Conservation (phyloP, 2,797 vertebrate genomes). For the Bothrops alternatus region DNA sequence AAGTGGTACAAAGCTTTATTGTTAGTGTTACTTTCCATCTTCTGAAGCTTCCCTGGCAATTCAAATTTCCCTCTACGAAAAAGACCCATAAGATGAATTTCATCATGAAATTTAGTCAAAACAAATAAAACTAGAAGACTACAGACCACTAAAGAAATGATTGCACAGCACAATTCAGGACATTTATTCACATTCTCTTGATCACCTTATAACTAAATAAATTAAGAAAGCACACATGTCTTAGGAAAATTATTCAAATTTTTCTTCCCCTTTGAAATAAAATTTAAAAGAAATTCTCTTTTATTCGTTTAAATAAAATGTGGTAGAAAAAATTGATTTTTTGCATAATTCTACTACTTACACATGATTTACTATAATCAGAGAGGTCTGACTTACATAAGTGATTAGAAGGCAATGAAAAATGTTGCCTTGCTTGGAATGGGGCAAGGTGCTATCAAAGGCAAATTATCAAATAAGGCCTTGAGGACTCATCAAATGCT, state of each 20-base stretch:
- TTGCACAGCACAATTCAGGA: not conserved
- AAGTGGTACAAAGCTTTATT: not conserved
- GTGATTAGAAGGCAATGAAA: not conserved
- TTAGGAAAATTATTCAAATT: not conserved
- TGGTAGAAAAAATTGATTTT: not conserved
- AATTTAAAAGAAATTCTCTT: not conserved
- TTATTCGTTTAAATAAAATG: not conserved
- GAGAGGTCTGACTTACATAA: not conserved
- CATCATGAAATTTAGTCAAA: not conserved
- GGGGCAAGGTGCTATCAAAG: not conserved
- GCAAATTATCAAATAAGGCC: not conserved
- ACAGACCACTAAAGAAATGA: not conserved
- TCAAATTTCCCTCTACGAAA: not conserved
- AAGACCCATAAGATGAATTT: not conserved
- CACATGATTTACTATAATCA: not conserved
- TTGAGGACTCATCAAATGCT: not conserved
- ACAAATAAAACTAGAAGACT: not conserved
- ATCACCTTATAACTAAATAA: not conserved
- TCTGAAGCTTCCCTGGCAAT: not conserved
- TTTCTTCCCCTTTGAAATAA: not conserved
- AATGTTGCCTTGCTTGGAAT: not conserved
- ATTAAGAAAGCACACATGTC: not conserved
- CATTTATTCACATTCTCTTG: not conserved
- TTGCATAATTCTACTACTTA: not conserved
- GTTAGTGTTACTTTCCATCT: not conserved